Conservation (phyloP, 2,113 vertebrate species). For the Cettia cetti region DNA sequence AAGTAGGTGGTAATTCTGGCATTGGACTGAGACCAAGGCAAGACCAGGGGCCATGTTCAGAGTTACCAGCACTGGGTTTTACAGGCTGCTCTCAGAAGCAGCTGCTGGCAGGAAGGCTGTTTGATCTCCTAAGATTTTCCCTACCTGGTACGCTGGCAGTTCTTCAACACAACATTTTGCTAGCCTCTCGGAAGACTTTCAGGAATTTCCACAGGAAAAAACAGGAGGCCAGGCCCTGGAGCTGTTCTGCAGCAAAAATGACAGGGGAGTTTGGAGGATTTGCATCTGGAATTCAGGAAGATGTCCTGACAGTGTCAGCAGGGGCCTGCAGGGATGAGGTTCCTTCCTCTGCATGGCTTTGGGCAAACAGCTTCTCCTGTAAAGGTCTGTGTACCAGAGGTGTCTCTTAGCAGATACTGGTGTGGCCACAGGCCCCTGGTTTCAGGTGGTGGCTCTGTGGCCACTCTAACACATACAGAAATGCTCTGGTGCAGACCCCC, state of each 20-base stretch:
- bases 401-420: not conserved
- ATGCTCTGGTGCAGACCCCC: not conserved
- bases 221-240: not conserved
- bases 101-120: not conserved
- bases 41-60: not conserved
- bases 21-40: not conserved
- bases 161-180: not conserved
- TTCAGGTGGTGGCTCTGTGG: not conserved
- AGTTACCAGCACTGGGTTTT: not conserved
- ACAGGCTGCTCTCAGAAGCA: not conserved
- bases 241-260: not conserved
- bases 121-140: not conserved
- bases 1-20: not conserved
- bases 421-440: not conserved
- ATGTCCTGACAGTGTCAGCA: not conserved
- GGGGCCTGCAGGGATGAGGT: not conserved
- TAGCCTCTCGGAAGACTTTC: not conserved
- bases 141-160: not conserved
- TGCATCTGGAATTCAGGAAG: not conserved
- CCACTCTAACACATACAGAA: not conserved
- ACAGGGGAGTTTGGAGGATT: not conserved
- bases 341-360: accelerated
- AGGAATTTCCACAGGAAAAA: not conserved
- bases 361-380: not conserved
- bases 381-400: not conserved